phyloP scores from a whole-genome alignment of 2,888 invertebrate species.

The Subacronicta megacephala region DNA sequence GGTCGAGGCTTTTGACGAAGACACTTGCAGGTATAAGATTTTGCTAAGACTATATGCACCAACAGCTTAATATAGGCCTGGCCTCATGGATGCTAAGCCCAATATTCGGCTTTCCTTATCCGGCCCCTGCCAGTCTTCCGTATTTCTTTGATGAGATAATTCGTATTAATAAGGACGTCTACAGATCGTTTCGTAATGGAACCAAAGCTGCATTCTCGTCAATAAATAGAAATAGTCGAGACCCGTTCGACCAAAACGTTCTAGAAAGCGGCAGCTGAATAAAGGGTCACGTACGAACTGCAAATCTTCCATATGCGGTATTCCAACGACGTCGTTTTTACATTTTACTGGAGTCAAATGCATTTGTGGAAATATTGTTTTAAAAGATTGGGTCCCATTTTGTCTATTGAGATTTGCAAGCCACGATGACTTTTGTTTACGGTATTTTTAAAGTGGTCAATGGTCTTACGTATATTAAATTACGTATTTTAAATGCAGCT shows the following conservation, averaged over 20 bases:
- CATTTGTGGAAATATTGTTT: conserved; percentile 54
- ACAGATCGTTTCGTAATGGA: conserved; percentile 23
- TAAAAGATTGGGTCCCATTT: conserved; percentile 50
- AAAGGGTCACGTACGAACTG: conserved; percentile 51
- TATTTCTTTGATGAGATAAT: conserved; percentile 10
- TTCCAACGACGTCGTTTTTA: conserved; percentile 54
- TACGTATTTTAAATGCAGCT: background rate
- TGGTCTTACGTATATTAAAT: no score
- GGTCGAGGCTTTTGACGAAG: no score
- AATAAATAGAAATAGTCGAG: conserved; percentile 47
- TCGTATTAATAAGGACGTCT: conserved; percentile 15
- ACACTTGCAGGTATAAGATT: no score
- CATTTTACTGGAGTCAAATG: conserved; percentile 55
- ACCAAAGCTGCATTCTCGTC: conserved; percentile 26
- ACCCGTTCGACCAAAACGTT: conserved; percentile 37
- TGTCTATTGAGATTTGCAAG: conserved; percentile 37
- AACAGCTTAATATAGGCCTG: no score
- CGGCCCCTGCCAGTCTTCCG: no score
- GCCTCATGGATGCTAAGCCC: no score
- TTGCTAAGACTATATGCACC: no score
- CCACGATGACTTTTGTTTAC: conserved; percentile 27
- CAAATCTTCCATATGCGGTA: conserved; percentile 58
- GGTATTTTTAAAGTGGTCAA: background rate
- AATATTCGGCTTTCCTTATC: no score
- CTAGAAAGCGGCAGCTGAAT: conserved; percentile 41